Evolutionary conservation across 1,140 invertebrate species (phyloP).

Genomic region (Drosophila prosaltans): DNA sequence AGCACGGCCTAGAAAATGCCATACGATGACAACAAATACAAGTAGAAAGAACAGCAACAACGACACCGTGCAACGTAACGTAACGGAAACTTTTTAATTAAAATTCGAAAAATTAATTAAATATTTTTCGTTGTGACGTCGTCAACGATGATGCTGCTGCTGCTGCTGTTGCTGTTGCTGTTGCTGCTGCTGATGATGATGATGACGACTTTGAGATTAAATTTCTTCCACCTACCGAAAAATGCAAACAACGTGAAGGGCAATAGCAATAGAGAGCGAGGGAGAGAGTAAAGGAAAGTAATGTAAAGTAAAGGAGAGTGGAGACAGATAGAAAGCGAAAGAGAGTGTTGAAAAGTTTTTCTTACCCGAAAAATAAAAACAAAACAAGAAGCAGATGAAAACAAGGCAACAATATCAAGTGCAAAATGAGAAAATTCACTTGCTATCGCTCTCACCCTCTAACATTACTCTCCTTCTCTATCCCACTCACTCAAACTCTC

Average conservation of each 20-base stretch:
- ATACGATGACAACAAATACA: conserved; percentile 5
- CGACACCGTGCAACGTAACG: conserved; percentile 54
- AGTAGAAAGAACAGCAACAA: conserved; percentile 35
- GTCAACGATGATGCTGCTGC: conserved; percentile 37
- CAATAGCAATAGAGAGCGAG: conserved; percentile 19
- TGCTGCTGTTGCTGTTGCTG: conserved; percentile 6
- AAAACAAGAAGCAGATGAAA: not conserved
- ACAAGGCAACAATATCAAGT: conserved; percentile 72
- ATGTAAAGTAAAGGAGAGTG: not conserved
- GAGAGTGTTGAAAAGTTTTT: conserved; percentile 61
- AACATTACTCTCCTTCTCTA: not conserved
- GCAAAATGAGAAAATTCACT: conserved; percentile 81
- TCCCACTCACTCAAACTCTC: not conserved
- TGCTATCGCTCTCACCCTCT: conserved; percentile 26
- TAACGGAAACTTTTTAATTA: conserved; percentile 79
- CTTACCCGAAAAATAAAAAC: conserved; percentile 41
- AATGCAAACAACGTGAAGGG: conserved; percentile 62
- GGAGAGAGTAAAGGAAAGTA: not conserved
- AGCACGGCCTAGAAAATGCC: conserved; percentile 33
- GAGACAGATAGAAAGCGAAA: conserved; percentile 11
- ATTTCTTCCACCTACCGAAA: conserved; percentile 76
- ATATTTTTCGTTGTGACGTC: conserved; percentile 73
- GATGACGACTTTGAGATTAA: conserved; percentile 81
- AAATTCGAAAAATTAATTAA: conserved; percentile 82
- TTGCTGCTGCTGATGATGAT: conserved; percentile 46